Base-by-base conservation (phyloP, 37 sponge, comb jelly and placozoan genomes). In the Geodia barretti region DNA sequence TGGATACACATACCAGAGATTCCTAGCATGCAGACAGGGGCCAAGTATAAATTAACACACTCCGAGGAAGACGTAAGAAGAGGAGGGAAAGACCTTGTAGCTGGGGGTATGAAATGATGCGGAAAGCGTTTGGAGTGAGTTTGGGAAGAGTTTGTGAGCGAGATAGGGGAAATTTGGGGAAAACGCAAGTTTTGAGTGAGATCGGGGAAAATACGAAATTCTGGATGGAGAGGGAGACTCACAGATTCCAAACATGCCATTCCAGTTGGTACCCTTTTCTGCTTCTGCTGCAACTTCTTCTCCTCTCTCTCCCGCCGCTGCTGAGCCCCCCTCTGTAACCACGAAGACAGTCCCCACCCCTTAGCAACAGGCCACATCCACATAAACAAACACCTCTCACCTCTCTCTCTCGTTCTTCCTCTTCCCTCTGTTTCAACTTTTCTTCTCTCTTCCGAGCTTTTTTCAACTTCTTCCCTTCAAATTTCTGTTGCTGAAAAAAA, bases 391-490 rank as follows among this genome's bases (percentile, higher is more conserved):
- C 54, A 17, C 54, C 54, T 14, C 47, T 25, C 21, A 80, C 81
- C 61, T 72, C 72, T 79, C 73, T 73, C 43, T 83, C 89, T 66
- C 41, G 39, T n/a, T n/a, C 54, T 72, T 91, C 87, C 62, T 86
- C 74, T 36, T 87, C 88, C 61, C 72, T 86, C 63, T 79, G 35
- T 72, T 89, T 86, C 42, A 81, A 36, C 54, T 90, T 60, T 26
- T 93, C 87, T 65, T 84, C 85, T 32, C 74, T 86, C 81, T 89
- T 89, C n/a, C 73, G 61, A 54, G 91, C 87, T 73, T 89, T 93
- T 63, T 93, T 93, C 73, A 89, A 88, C 14, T 82, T 78, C 68
- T 87, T 89, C 40, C 89, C 94, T 41, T 93, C 90, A 41, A 81
- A 33, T 28, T 82, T 81, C 29, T 76, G 70, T 60, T 86, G 83